Base-by-base conservation (phyloP, 2,888 invertebrate species). In the Lamproptera curius region DNA sequence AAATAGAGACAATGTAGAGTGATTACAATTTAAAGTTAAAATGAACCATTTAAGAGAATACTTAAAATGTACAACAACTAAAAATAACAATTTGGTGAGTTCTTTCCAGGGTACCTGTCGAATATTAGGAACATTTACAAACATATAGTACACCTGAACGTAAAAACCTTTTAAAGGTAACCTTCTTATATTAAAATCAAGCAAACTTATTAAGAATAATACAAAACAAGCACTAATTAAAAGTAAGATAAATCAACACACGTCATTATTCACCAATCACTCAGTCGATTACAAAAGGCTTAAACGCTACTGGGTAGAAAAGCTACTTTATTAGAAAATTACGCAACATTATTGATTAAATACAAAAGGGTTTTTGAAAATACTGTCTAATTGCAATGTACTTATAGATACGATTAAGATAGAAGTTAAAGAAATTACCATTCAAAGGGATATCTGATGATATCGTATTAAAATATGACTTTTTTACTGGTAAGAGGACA, bases 391-490 rank as follows among this genome's bases (percentile, higher is more conserved):
- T 66, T 70, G 67, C 69, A 62, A 64, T 72, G 72, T 74, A 76
- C 75, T 75, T 74, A 70, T 55, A 42, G 48, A 53, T 66, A 67
- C 64, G 17, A 42, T 55, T 70, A 73, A 74, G 73, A 67, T 68
- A 57, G 42, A 44, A 44, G 63, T 67, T 65, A 63, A 67, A 70
- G 67, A 58, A 58, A 38, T 42, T 61, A 63, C 67, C 73, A 64
- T 67, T 65, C 68, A 70, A 31, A n/a, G 61, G 68, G 68, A 62
- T 60, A 62, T 44, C 36, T 17, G 70, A 66, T 70, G 73, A 71
- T 74, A 77, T 73, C 70, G 63, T 78, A 79, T 73, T 48, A 83
- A 83, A 84, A 84, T 85, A 85, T 84, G 80, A 82, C 80, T 84
- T 76, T 68, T 17, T 65, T 70, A 73, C 65, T 67, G 67, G 72